These are phyloP conservation scores for Eumacrocentrus americanus DNA, from an alignment of 2,888 invertebrate genomes.

Conservation along the genomic window DNA sequence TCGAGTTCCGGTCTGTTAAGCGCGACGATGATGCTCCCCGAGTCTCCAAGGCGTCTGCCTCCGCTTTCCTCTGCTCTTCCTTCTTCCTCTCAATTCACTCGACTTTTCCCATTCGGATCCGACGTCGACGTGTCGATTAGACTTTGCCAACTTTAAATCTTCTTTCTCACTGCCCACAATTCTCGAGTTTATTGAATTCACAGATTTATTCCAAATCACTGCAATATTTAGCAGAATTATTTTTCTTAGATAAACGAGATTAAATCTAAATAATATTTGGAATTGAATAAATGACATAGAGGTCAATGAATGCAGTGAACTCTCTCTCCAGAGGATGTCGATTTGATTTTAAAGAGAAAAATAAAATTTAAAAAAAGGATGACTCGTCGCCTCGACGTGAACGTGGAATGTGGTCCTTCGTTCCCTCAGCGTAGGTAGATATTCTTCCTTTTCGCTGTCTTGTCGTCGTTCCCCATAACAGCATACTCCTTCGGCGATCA, in stretches of 20 bases:
- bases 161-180: conserved; percentile 11
- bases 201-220: not conserved
- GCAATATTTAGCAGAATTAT: not conserved
- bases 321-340: not conserved
- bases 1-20: conserved; percentile 44
- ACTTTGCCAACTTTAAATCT: conserved; percentile 29
- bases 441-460: conserved; percentile 13
- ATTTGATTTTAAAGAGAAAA: conserved; percentile 10
- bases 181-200: conserved; percentile 3
- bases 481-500: conserved; percentile 17
- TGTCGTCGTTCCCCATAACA: conserved; percentile 11
- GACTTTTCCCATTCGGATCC: conserved; percentile 28
- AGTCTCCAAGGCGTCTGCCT: conserved; percentile 19
- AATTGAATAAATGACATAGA: not conserved
- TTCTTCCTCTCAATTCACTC: conserved; percentile 32
- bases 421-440: not conserved
- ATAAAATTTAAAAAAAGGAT: too few species aligned
- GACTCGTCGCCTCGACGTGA: conserved; percentile 6
- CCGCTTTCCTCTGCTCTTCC: conserved; percentile 4
- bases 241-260: not conserved
- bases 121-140: conserved; percentile 33
- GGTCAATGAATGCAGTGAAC: conserved; percentile 13
- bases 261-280: not conserved
- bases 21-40: conserved; percentile 38
- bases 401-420: conserved; percentile 24